Evolutionary conservation across 2,113 vertebrate genomes (phyloP).

Genomic region (Neodontobutis hainanensis): DNA sequence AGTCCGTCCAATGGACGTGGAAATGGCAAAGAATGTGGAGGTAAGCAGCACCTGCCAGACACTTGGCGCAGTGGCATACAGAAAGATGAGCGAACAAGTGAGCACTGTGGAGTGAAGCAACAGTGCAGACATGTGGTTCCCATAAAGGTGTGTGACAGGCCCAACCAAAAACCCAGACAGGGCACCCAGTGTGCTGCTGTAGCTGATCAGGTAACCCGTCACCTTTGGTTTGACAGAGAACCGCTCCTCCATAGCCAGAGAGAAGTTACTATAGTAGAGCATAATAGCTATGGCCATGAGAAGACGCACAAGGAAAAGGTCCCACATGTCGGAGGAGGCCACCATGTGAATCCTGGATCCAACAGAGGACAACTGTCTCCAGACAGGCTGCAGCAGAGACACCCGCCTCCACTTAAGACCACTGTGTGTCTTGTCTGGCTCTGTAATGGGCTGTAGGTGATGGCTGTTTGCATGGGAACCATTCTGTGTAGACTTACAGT

Average conservation of each 20-base stretch:
- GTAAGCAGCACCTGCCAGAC: conserved; percentile 83
- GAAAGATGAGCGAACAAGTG: conserved; percentile 81
- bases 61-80: conserved; percentile 78
- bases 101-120: conserved; percentile 87
- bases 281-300: conserved; percentile 90
- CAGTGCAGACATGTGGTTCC: conserved; percentile 80
- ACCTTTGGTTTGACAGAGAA: conserved; percentile 86
- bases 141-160: conserved; percentile 84
- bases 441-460: background rate
- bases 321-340: conserved; percentile 87
- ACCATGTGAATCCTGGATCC: conserved; percentile 80
- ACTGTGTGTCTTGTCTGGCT: conserved; percentile 4
- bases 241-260: conserved; percentile 91
- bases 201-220: conserved; percentile 90
- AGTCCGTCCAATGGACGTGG: conserved; percentile 88
- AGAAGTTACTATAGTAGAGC: conserved; percentile 94
- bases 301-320: conserved; percentile 88
- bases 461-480: conserved; percentile 44
- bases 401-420: conserved; percentile 39
- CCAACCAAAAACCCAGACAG: conserved; percentile 87
- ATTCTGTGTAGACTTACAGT: conserved; percentile 49
- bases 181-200: conserved; percentile 88
- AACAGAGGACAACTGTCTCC: conserved; percentile 77
- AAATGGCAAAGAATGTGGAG: conserved; percentile 90
- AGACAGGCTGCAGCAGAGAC: conserved; percentile 62